phyloP scores from a whole-genome alignment of 2,113 vertebrate genomes.

The Cricetomys ansorgei region DNA sequence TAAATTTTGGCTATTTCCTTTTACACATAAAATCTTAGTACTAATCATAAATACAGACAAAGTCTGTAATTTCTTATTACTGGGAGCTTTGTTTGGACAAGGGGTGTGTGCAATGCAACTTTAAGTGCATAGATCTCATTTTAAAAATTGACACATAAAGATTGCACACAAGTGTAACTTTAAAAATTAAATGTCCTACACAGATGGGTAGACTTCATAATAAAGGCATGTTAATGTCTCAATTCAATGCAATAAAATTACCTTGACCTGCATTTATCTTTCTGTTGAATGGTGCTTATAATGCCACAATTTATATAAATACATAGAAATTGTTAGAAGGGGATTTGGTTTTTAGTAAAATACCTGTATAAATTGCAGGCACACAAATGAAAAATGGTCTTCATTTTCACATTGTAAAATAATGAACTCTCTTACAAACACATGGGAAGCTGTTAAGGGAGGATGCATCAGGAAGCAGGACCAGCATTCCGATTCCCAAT shows the following conservation, averaged over 20 bases:
- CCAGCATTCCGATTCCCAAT: not conserved
- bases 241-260: constrained; percentile 7
- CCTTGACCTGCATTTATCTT: constrained; percentile 21
- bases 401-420: constrained; percentile 19
- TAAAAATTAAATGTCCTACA: not conserved
- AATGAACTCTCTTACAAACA: not conserved
- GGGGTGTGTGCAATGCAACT: not conserved
- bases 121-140: not conserved
- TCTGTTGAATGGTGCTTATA: constrained; percentile 15
- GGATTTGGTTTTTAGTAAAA: constrained; percentile 31
- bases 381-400: not conserved
- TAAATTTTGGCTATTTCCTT: constrained; percentile 1
- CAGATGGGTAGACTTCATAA: constrained; percentile 12
- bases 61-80: not conserved
- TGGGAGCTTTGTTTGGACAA: constrained; percentile 28
- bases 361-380: not conserved
- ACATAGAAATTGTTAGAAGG: not conserved
- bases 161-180: not conserved
- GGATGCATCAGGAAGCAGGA: not conserved
- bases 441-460: not conserved
- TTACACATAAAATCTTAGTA: not conserved
- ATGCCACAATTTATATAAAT: not conserved
- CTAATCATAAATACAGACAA: not conserved
- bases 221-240: not conserved
- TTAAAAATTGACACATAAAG: not conserved